A percentile compares a stretch with the other conserved stretches of the same genome.
Evolutionary conservation across 2,113 vertebrate genomes (phyloP).

Genomic region (Thalassoma bifasciatum): DNA sequence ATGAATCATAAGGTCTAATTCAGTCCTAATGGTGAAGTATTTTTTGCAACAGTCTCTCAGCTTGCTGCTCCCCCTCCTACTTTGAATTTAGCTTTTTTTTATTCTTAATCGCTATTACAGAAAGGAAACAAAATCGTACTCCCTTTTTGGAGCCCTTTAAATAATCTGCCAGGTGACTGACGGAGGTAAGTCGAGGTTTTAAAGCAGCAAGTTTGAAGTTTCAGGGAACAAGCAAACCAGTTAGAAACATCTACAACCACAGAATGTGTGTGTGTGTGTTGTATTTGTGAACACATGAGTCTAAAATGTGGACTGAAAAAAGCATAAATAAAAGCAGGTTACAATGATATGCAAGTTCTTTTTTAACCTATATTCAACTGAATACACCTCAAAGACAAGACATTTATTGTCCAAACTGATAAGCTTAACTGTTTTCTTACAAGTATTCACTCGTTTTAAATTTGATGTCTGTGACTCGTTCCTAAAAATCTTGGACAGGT

Average conservation of each 20-base stretch:
- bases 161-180: too few relatives aligned
- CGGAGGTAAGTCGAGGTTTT: constrained; percentile 14
- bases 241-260: background rate
- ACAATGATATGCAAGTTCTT: too few relatives aligned
- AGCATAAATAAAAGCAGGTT: too few relatives aligned
- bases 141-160: background rate
- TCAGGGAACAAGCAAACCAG: too few relatives aligned
- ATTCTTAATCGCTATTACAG: background rate
- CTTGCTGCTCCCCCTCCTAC: background rate
- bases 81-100: background rate
- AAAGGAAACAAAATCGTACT: background rate
- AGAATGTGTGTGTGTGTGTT: background rate
- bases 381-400: too few relatives aligned
- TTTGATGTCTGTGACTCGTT: too few relatives aligned
- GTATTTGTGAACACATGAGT: background rate
- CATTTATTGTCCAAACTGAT: too few relatives aligned
- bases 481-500: too few relatives aligned
- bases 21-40: constrained; percentile 46
- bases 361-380: too few relatives aligned
- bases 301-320: too few relatives aligned
- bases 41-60: constrained; percentile 30
- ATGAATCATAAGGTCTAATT: constrained; percentile 65
- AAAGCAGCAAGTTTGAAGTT: constrained; percentile 12
- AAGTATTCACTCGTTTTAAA: too few relatives aligned
- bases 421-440: too few relatives aligned